phyloP scores from a whole-genome alignment of 1,140 invertebrate genomes.

The Maniola jurtina region DNA sequence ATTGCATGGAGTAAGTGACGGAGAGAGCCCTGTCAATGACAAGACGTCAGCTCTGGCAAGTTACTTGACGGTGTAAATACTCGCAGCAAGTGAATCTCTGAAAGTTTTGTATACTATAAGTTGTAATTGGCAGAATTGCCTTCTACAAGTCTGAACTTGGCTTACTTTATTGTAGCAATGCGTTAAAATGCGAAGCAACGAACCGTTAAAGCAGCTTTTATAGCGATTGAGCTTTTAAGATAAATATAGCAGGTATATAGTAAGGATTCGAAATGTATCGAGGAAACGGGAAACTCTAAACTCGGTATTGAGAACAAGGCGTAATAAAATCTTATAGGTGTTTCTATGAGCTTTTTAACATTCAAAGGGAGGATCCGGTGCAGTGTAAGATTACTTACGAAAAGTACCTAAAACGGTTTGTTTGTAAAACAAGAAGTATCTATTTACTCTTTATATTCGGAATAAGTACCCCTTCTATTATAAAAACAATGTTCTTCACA shows the following conservation, averaged over 20 bases:
- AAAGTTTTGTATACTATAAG: too few species aligned
- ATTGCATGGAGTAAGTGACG: too few species aligned
- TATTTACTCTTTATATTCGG: neutral
- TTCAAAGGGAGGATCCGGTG: neutral
- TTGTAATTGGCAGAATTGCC: too few species aligned
- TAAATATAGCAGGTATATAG: neutral
- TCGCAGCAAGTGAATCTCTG: too few species aligned
- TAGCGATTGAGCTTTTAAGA: neutral
- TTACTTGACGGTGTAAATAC: too few species aligned
- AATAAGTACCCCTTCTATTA: too few species aligned
- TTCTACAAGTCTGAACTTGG: too few species aligned
- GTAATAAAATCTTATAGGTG: conserved; percentile 8
- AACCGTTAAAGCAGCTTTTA: neutral
- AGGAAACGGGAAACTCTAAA: neutral
- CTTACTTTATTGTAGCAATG: neutral
- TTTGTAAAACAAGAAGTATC: neutral
- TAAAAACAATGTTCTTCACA: neutral
- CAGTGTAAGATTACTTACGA: neutral
- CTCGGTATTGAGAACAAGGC: neutral
- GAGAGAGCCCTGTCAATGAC: too few species aligned
- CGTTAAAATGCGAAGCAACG: neutral
- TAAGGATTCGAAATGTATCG: neutral
- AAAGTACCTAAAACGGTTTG: neutral
- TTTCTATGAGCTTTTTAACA: neutral
- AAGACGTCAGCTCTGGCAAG: too few species aligned